Base-by-base conservation (phyloP, 2,888 invertebrate species). In the Tuberolachnus salignus region DNA sequence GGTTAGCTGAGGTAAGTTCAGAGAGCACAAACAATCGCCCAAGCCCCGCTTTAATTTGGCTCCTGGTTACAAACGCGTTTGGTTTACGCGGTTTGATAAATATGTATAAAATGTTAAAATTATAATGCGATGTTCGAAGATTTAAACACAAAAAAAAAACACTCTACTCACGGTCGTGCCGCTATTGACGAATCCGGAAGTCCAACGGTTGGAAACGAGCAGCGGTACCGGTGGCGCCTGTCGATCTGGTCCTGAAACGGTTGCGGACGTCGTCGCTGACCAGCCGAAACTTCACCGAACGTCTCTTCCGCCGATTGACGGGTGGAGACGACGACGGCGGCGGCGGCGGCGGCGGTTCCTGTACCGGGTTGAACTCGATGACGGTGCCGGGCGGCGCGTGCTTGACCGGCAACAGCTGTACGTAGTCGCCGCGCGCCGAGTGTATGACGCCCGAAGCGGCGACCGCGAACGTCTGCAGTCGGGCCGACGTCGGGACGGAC, bases 401-500 rank as follows among this genome's bases (percentile, higher is more conserved):
- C 51, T 82, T 82, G 70, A 83, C 82, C 2, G 83, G 83, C 44
- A 83, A 80, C 49, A 83, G 80, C 44, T 83, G 83, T 26, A 83
- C 82, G 80, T 82, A 83, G 44, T 82, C 82, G n/a, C 81, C 74
- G 21, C 81, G 81, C 9, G 82, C 82, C 63, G 83, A 82, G 19
- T 82, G 82, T 57, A 82, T 81, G 80, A 82, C 80, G 75, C 82
- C 82, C 23, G 81, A 81, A 21, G 82, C 82, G 44, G 83, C 82
- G 49, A 83, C 78, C 1, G 83, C 82, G 81, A 83, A 83, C 46
- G 83, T 83, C 63, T 83, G 83, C 64, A 83, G 82, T 71, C 83
- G 82, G 23, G 83, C 83, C 13, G 81, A 80, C 21, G 81, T 71
- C 14, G 84, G 84, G 34, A 84, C 81, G 55, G 81, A 70, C 84